Evolutionary conservation across 2,113 vertebrate genomes (phyloP).

Genomic region (Nyctibius bracteatus): DNA sequence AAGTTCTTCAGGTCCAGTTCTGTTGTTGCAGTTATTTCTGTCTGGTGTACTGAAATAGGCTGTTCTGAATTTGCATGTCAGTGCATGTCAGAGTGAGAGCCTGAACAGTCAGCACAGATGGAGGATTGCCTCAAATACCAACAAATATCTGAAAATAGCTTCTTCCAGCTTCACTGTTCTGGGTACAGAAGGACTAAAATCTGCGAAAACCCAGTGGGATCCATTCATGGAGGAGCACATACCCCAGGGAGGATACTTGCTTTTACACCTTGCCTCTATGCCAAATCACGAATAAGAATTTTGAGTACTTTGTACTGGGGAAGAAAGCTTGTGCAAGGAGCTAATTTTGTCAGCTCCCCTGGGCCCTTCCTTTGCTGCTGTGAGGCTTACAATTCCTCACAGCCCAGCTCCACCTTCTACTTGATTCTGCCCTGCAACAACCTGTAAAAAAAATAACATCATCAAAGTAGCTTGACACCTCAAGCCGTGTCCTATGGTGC

Average conservation of each 20-base stretch:
- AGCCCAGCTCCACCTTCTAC: not conserved
- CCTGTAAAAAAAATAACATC: not conserved
- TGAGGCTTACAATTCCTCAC: not conserved
- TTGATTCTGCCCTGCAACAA: not conserved
- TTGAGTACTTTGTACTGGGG: not conserved
- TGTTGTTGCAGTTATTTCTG: conserved; percentile 15
- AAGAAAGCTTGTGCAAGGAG: not conserved
- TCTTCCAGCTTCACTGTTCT: not conserved
- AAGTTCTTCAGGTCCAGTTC: conserved; percentile 5
- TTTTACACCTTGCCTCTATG: not conserved
- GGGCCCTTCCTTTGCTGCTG: not conserved
- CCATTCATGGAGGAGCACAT: not conserved
- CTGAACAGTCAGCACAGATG: conserved; percentile 18
- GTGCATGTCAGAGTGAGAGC: not conserved
- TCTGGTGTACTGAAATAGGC: not conserved
- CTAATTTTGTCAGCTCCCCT: not conserved
- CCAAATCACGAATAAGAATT: not conserved
- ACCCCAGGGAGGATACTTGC: not conserved
- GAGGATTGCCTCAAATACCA: not conserved
- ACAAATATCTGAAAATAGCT: not conserved
- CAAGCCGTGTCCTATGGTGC: not conserved
- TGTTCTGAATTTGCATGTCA: not conserved
- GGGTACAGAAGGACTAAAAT: not conserved
- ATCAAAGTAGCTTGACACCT: not conserved
- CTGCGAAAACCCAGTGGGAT: not conserved